phyloP scores from a whole-genome alignment of 2,797 vertebrate genomes.

The Buphagus erythrorhynchus region DNA sequence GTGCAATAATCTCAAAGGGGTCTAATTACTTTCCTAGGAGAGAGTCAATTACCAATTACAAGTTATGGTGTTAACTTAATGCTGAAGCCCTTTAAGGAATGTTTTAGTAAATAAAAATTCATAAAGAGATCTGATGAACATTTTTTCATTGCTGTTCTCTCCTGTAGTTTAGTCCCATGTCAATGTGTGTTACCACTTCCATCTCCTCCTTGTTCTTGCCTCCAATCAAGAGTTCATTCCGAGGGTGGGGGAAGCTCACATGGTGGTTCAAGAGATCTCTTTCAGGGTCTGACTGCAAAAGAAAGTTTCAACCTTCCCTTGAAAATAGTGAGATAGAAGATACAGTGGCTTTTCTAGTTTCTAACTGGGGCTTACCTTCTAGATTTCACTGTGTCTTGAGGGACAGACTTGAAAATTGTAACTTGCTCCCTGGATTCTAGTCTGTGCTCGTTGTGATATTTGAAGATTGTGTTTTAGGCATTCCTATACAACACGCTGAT shows the following conservation, averaged over 20 bases:
- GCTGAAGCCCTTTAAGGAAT: conserved; percentile 3
- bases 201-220: not conserved
- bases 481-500: not conserved
- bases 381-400: not conserved
- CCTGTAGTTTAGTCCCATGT: not conserved
- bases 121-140: not conserved
- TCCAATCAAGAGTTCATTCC: not conserved
- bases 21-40: not conserved
- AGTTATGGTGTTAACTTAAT: conserved; percentile 17
- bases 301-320: not conserved
- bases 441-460: not conserved
- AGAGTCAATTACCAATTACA: not conserved
- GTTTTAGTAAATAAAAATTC: conserved; percentile 36
- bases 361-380: not conserved
- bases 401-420: not conserved
- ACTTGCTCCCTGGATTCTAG: not conserved
- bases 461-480: not conserved
- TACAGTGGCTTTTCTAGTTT: not conserved
- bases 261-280: not conserved
- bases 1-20: conserved; percentile 47
- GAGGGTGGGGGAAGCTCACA: not conserved
- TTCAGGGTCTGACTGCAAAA: not conserved
- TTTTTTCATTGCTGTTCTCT: not conserved
- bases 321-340: not conserved
- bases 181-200: not conserved